Base-by-base conservation (phyloP, 1,140 invertebrate species). In the Scaptomyza hsui region DNA sequence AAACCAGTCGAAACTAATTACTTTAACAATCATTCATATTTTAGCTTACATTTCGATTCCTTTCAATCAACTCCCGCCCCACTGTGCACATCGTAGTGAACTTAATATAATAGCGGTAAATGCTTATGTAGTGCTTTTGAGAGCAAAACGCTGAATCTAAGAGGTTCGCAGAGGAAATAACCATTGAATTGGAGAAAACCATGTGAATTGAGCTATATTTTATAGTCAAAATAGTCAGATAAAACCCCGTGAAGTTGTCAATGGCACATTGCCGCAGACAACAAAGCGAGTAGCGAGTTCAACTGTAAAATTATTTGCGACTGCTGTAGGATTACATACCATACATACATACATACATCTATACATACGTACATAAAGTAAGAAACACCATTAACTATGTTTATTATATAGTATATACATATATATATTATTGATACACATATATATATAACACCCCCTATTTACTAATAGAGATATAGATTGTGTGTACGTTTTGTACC, bases 241-340 rank as follows among this genome's bases (percentile, higher is more conserved):
- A 60, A n/a, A 29, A 61, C 60, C 55, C 71, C 78, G 64, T 75
- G 44, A 75, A 57, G 32, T 79, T 63, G 67, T 29, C 71, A 41
- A 9, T 44, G 15, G 55, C 21, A 48, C 16, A 42, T 13, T 59
- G 29, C 32, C 59, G 37, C 47, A 24, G 19, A 63, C 42, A 73
- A 59, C 49, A 39, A 57, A 57, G 10, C 47, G 45, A 37, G 35
- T 15, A 37, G 7, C 29, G 77, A 56, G 48, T 72, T 79, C 61
- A 74, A 80, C 56, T 79, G 77, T 79, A 79, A 72, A 83, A 82
- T 78, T 83, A 79, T 86, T 85, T 85, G 74, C 81, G 81, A 85
- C 81, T 85, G 81, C 81, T 81, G 69, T 85, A 85, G 81, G 61
- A 77, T 85, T 77, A 79, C 67, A 63, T 65, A 71, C 26, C 52